A percentile compares a stretch with the other conserved stretches of the same genome.
These are phyloP conservation scores for Mesodorylaimus sp. DNA, from an alignment of 2,888 invertebrate species.

Conservation along the genomic window DNA sequence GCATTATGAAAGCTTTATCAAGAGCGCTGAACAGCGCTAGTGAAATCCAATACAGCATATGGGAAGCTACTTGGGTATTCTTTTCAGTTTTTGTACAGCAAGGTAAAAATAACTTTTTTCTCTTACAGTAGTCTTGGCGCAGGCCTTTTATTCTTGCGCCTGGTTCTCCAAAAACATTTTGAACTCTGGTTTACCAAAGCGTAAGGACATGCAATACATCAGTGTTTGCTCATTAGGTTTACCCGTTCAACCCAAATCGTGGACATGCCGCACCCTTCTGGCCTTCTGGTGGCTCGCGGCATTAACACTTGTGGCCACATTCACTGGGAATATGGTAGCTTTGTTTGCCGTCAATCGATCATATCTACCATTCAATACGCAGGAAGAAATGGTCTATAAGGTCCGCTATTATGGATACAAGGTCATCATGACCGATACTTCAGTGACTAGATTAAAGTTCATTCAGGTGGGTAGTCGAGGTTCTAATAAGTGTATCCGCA, in stretches of 20 bases:
- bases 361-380: conserved; percentile 19
- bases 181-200: no score
- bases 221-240: conserved; percentile 17
- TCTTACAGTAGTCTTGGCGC: no score
- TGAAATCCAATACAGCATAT: conserved; percentile 15
- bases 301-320: conserved; percentile 22
- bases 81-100: conserved; percentile 22
- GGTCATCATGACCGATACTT: conserved; percentile 19
- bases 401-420: conserved; percentile 16
- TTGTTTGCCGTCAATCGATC: conserved; percentile 22
- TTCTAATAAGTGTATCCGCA: no score
- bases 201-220: no score
- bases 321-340: conserved; percentile 25
- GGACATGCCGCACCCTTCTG: conserved; percentile 22
- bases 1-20: conserved; percentile 16
- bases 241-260: conserved; percentile 19
- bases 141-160: no score
- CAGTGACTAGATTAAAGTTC: conserved; percentile 18
- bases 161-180: no score
- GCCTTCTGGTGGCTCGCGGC: conserved; percentile 23
- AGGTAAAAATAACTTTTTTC: conserved; percentile 13
- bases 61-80: conserved; percentile 20
- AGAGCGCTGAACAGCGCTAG: conserved; percentile 9
- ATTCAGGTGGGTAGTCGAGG: conserved; percentile 16
- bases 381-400: conserved; percentile 16